phyloP scores from a whole-genome alignment of 35 echinoderm and acorn worm species.

The Heliocidaris erythrogramma region DNA sequence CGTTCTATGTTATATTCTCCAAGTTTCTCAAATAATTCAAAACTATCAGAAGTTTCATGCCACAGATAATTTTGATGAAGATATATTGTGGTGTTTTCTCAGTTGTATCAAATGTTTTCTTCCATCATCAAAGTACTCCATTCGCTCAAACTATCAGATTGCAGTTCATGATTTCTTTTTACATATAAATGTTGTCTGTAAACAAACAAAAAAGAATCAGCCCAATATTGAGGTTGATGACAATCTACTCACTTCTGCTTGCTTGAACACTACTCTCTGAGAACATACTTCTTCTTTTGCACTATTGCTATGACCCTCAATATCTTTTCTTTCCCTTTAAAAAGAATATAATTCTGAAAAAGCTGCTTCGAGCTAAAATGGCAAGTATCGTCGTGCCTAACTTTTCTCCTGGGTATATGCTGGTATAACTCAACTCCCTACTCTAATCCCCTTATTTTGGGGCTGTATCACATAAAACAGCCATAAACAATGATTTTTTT shows the following conservation, averaged over 20 bases:
- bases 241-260: neutral
- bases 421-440: neutral
- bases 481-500: too few species aligned
- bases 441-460: neutral
- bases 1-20: neutral
- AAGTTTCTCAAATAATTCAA: neutral
- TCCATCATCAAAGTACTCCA: neutral
- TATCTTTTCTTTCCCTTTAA: neutral
- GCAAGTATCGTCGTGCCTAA: neutral
- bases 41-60: neutral
- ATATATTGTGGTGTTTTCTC: neutral
- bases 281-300: neutral
- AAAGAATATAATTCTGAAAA: slow-evolving; percentile 1
- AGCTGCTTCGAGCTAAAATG: neutral
- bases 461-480: neutral
- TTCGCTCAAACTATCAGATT: neutral
- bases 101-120: neutral
- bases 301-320: neutral
- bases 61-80: neutral
- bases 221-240: neutral
- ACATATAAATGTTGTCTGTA: neutral
- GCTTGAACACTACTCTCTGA: neutral
- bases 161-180: neutral
- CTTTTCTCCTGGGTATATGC: neutral
- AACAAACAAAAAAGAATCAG: neutral